Evolutionary conservation across 2,797 vertebrate genomes (phyloP).

Genomic region (Syngnathus acus): DNA sequence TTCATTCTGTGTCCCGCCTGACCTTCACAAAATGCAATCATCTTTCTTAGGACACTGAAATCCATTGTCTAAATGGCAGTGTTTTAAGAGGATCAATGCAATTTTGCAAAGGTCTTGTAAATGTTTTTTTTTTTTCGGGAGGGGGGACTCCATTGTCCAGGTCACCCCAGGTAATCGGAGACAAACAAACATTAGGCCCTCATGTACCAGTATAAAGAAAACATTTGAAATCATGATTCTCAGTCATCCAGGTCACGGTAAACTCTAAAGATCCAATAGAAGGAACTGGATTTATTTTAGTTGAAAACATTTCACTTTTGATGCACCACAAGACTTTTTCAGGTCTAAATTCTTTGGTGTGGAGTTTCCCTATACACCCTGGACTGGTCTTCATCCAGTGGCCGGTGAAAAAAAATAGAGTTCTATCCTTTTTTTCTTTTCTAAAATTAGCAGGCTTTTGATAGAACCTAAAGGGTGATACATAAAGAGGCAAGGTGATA

Average conservation of each 20-base stretch:
- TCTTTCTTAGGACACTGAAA: not conserved
- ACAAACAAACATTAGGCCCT: conserved; percentile 15
- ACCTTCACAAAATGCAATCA: conserved; percentile 17
- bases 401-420: not conserved
- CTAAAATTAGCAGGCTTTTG: not conserved
- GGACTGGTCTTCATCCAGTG: not conserved
- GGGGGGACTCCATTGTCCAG: conserved; percentile 11
- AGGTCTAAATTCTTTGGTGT: not conserved
- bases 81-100: conserved; percentile 21
- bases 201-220: not conserved
- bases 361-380: not conserved
- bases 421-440: not conserved
- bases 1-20: not conserved
- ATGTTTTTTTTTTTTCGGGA: conserved; percentile 1
- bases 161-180: conserved; percentile 20
- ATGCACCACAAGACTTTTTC: not conserved
- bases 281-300: not conserved
- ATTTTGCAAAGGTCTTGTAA: conserved; percentile 14
- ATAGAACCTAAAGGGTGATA: not conserved
- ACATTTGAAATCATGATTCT: not conserved
- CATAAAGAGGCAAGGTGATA: not conserved
- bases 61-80: not conserved
- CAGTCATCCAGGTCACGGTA: not conserved
- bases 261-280: not conserved
- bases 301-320: not conserved